These are phyloP conservation scores for Agrilus planipennis DNA, from an alignment of 1,140 invertebrate species.

Conservation along the genomic window DNA sequence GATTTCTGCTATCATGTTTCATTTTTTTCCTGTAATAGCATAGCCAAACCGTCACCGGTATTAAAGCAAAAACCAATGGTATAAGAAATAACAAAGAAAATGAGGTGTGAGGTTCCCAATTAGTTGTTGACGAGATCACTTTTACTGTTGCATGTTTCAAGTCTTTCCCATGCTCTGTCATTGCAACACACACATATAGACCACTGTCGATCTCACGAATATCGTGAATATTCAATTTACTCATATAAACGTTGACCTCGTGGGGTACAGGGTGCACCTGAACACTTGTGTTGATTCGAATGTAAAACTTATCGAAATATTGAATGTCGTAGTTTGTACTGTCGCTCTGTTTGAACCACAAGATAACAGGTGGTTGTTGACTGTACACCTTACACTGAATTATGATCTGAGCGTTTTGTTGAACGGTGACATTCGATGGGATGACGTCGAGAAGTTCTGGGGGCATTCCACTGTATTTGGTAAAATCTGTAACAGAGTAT, in stretches of 20 bases:
- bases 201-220: conserved; percentile 21
- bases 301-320: conserved; percentile 20
- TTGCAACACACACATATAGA: conserved; percentile 26
- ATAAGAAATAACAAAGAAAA: conserved; percentile 24
- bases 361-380: conserved; percentile 18
- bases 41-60: conserved; percentile 23
- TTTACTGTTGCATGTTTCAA: conserved; percentile 6
- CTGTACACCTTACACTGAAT: conserved; percentile 27
- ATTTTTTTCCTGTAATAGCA: conserved; percentile 23
- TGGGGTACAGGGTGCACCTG: conserved; percentile 12
- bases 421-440: conserved; percentile 16
- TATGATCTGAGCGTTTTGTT: conserved; percentile 20
- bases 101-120: conserved; percentile 12
- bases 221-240: conserved; percentile 27
- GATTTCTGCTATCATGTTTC: conserved; percentile 1
- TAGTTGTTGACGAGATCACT: background rate
- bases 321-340: conserved; percentile 18
- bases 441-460: conserved; percentile 20
- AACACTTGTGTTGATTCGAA: conserved; percentile 15
- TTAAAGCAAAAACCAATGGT: conserved; percentile 19
- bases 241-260: conserved; percentile 20
- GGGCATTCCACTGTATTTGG: conserved; percentile 14
- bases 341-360: conserved; percentile 28
- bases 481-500: conserved; percentile 1
- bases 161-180: conserved; percentile 17